Conservation (phyloP, 2,888 invertebrate genomes). For the Epiblema foenella region DNA sequence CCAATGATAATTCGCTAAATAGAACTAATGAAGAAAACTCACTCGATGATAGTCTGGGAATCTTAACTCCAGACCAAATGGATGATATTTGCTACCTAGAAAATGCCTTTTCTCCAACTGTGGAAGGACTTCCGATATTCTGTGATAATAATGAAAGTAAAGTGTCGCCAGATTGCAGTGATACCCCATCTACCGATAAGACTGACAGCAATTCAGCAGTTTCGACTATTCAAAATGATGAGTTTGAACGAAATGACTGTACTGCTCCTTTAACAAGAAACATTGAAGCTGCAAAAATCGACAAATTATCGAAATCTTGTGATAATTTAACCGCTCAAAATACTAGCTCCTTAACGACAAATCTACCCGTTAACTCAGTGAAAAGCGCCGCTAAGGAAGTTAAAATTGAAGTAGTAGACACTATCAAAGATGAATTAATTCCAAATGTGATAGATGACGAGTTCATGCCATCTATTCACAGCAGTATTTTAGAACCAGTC, state of each 20-base stretch:
- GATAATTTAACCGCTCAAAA: slow-evolving; percentile 45
- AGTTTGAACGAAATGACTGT: slow-evolving; percentile 63
- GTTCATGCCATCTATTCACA: slow-evolving; percentile 86
- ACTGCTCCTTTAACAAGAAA: slow-evolving; percentile 23
- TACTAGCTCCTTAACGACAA: slow-evolving; percentile 21
- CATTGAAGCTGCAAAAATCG: slow-evolving; percentile 50
- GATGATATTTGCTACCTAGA: slow-evolving; percentile 87
- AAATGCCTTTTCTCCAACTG: slow-evolving; percentile 87
- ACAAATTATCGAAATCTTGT: slow-evolving; percentile 52
- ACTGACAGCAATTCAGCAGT: slow-evolving; percentile 82
- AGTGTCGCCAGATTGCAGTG: slow-evolving; percentile 78
- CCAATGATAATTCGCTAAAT: slow-evolving; percentile 77
- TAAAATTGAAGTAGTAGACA: slow-evolving; percentile 10
- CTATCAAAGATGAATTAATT: slow-evolving; percentile 59
- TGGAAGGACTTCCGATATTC: slow-evolving; percentile 85
- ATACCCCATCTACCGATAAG: slow-evolving; percentile 85
- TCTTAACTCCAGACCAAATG: slow-evolving; percentile 95
- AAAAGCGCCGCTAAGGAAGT: slow-evolving; percentile 43
- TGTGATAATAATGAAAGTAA: slow-evolving; percentile 76
- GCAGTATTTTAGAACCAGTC: slow-evolving; percentile 85
- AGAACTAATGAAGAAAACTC: slow-evolving; percentile 90
- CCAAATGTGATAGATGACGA: slow-evolving; percentile 83
- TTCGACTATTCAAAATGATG: slow-evolving; percentile 81
- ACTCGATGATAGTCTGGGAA: slow-evolving; percentile 93
- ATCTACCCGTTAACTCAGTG: slow-evolving; percentile 32